A percentile compares a stretch with the other conserved stretches of the same genome.
These are phyloP conservation scores for Bellardia bayeri DNA, from an alignment of 2,888 invertebrate genomes.

Conservation along the genomic window DNA sequence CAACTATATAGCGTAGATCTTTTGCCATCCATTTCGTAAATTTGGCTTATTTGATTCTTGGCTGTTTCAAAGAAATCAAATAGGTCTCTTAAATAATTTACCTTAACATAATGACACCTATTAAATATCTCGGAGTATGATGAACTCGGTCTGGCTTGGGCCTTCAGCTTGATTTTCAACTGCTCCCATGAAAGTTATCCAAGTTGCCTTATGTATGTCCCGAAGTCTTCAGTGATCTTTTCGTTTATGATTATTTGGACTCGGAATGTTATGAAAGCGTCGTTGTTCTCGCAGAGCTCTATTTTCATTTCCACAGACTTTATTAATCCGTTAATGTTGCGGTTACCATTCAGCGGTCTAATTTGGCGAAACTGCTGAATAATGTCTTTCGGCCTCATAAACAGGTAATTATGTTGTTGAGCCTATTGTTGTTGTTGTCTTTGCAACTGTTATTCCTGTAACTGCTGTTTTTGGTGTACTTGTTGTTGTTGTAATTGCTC, in stretches of 20 bases:
- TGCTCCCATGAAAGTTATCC: not conserved
- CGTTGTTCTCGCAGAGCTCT: not conserved
- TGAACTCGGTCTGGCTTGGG: constrained; percentile 14
- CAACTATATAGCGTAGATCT: constrained; percentile 1
- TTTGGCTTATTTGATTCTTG: constrained; percentile 1
- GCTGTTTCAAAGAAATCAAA: constrained; percentile 2
- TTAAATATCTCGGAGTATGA: constrained; percentile 9
- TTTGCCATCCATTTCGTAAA: constrained; percentile 1
- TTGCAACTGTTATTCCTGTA: too few relatives aligned
- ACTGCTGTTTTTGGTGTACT: too few relatives aligned
- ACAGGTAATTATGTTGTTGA: not conserved
- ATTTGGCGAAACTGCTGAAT: constrained; percentile 22
- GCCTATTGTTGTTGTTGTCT: not conserved
- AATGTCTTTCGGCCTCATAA: not conserved
- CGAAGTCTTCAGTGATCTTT: too few relatives aligned
- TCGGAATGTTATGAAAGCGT: not conserved
- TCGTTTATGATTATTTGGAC: too few relatives aligned
- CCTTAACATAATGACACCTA: constrained; percentile 11
- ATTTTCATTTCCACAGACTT: not conserved
- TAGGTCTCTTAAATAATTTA: constrained; percentile 15
- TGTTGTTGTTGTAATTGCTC: too few relatives aligned
- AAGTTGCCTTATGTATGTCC: not conserved
- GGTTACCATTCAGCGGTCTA: not conserved
- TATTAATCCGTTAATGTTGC: not conserved
- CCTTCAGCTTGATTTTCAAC: constrained; percentile 1